Percentiles rank a stretch among this genome's conserved stretches.
Evolutionary conservation across 1,140 invertebrate genomes (phyloP).

Genomic region (Drosophila bocki): DNA sequence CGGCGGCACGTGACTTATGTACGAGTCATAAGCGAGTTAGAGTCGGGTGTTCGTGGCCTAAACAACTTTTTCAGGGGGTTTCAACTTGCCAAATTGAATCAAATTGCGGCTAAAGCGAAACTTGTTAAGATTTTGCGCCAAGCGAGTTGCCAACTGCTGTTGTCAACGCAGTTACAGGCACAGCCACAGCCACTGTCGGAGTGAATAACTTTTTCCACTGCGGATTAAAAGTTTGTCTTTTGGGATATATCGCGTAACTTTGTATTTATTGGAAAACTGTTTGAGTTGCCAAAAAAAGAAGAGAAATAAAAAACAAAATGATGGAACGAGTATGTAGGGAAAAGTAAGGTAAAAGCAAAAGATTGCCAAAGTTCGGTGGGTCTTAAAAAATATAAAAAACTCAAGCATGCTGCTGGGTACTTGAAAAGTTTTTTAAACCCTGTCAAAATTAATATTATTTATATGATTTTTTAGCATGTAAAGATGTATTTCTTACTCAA

Average conservation of each 20-base stretch:
- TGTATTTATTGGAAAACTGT: constrained; percentile 45
- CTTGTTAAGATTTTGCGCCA: constrained; percentile 69
- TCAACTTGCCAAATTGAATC: constrained; percentile 74
- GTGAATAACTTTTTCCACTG: constrained; percentile 57
- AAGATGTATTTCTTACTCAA: too few species aligned
- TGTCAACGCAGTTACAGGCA: constrained; percentile 38
- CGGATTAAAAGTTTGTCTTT: constrained; percentile 58
- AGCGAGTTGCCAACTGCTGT: constrained; percentile 53
- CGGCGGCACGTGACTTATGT: constrained; percentile 68
- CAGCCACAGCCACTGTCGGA: constrained; percentile 29
- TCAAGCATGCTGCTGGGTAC: constrained; percentile 1
- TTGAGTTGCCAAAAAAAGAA: constrained; percentile 22
- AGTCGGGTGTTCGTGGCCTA: constrained; percentile 48
- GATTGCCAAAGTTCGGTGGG: constrained; percentile 12
- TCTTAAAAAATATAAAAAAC: constrained; percentile 2
- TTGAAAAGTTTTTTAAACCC: constrained; percentile 1
- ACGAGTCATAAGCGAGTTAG: constrained; percentile 73
- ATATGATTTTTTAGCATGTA: neutral
- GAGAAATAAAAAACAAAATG: constrained; percentile 1
- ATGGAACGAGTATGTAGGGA: constrained; percentile 2
- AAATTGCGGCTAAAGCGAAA: constrained; percentile 73
- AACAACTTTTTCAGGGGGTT: constrained; percentile 53
- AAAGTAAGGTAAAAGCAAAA: constrained; percentile 12
- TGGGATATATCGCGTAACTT: constrained; percentile 16
- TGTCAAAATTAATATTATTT: constrained; percentile 9